Evolutionary conservation across 2,888 invertebrate species (phyloP), one percentile per base, ranked within the genome.

Genomic region (Yponomeuta sedellus): DNA sequence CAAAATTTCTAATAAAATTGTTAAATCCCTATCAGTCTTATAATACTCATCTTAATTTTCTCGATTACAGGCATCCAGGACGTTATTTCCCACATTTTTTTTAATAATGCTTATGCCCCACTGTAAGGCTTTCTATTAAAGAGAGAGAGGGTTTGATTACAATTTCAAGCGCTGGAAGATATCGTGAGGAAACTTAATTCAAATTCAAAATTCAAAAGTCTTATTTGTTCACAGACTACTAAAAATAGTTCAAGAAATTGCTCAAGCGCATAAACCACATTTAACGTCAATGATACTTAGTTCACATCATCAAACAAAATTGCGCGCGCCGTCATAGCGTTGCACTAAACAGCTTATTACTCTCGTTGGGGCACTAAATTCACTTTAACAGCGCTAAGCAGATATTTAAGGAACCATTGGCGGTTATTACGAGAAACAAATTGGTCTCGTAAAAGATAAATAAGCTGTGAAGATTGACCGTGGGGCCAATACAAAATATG

Each of bases 371-470:
- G 44, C 44, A 52, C 44, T 52, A 52, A 52, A 52, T 52, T 52
- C 44, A 16, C 12, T 20, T 59, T 59, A 22, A 59, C 25, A 20
- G 59, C 59, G 11, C 8, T 59, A 59, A 59, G 25, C 59, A 22
- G 59, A 59, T 59, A 59, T 59, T 59, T 59, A 59, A 20, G 59
- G 59, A 59, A 25, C 25, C 11, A 59, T 59, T 59, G 11, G 19
- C 20, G 59, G 59, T 25, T 22, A 20, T 59, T 59, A 59, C 25
- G 59, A 11, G 20, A 6, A 20, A 59, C 59, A 59, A 59, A 59
- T 59, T 59, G 59, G 59, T 59, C 20, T 20, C 20, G 25, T 52
- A 22, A 59, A 20, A 22, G 59, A 25, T 20, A 59, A 59, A 59
- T 20, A 59, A 59, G 58, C 20, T 25, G 22, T 22, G 20, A 25